Percentiles rank a stretch among this genome's conserved stretches.
phyloP scores from a whole-genome alignment of 2,797 vertebrate genomes.

The Stomatorhinus walkeri region DNA sequence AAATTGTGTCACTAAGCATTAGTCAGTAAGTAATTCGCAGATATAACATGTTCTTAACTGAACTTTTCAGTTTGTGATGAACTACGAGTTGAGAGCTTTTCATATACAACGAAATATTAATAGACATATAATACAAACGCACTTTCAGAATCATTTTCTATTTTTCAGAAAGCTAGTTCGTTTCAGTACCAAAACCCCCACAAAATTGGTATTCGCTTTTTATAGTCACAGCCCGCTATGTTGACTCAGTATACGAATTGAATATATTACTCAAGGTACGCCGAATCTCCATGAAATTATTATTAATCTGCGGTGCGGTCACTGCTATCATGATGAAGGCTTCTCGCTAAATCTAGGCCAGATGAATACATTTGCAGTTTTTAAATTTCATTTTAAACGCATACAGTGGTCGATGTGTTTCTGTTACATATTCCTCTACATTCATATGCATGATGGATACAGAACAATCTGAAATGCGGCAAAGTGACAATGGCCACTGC shows the following conservation, averaged over 20 bases:
- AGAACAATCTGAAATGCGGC: background rate
- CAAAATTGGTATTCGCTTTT: background rate
- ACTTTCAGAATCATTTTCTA: background rate
- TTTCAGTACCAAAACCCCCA: background rate
- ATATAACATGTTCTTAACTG: background rate
- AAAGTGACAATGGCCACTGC: background rate
- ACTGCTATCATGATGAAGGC: background rate
- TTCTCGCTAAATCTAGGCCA: background rate
- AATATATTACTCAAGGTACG: background rate
- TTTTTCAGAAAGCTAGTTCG: background rate
- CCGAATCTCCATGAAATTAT: background rate
- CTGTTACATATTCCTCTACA: background rate
- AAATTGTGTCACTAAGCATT: background rate
- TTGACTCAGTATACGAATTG: background rate
- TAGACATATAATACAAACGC: background rate
- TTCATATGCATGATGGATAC: background rate
- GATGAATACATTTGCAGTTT: constrained; percentile 1
- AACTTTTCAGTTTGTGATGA: background rate
- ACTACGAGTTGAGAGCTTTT: background rate
- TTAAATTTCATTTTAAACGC: background rate
- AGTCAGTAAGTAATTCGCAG: background rate
- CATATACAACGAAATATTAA: background rate
- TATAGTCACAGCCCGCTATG: background rate
- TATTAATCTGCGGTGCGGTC: background rate
- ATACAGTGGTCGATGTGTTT: background rate